Evolutionary conservation across 2,113 vertebrate species (phyloP).

Genomic region (Dipodomys stephensi): DNA sequence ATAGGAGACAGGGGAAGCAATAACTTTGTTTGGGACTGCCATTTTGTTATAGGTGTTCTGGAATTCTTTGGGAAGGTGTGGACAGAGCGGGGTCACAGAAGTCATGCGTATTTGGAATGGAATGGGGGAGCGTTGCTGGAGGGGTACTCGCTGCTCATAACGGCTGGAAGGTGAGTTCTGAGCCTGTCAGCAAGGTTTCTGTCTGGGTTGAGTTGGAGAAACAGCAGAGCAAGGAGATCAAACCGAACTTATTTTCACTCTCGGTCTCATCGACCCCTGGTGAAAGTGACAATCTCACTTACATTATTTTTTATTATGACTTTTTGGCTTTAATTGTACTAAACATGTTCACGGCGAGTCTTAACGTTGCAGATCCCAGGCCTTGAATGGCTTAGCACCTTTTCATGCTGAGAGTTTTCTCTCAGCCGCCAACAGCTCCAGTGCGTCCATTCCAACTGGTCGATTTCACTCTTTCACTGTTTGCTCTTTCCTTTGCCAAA

Average conservation of each 20-base stretch:
- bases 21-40: constrained; percentile 54
- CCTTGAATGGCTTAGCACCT: constrained; percentile 79
- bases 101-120: constrained; percentile 78
- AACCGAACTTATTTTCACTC: constrained; percentile 78
- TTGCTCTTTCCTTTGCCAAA: accelerated
- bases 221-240: constrained; percentile 83
- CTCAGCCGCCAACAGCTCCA: constrained; percentile 54
- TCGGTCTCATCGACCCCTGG: constrained; percentile 74
- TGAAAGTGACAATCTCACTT: constrained; percentile 80
- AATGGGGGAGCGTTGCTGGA: constrained; percentile 74
- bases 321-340: constrained; percentile 72
- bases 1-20: constrained; percentile 41
- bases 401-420: constrained; percentile 69
- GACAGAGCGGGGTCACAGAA: constrained; percentile 84
- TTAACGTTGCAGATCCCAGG: constrained; percentile 60
- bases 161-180: constrained; percentile 82
- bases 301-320: constrained; percentile 73
- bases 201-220: constrained; percentile 79
- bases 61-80: constrained; percentile 83
- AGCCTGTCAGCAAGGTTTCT: constrained; percentile 87
- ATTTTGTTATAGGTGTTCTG: constrained; percentile 80
- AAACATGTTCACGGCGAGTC: constrained; percentile 68
- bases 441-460: constrained; percentile 28
- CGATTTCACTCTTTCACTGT: constrained; percentile 52
- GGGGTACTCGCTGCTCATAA: constrained; percentile 79